Evolutionary conservation across 2,888 invertebrate genomes (phyloP).

Genomic region (Drosophila melanosoma): DNA sequence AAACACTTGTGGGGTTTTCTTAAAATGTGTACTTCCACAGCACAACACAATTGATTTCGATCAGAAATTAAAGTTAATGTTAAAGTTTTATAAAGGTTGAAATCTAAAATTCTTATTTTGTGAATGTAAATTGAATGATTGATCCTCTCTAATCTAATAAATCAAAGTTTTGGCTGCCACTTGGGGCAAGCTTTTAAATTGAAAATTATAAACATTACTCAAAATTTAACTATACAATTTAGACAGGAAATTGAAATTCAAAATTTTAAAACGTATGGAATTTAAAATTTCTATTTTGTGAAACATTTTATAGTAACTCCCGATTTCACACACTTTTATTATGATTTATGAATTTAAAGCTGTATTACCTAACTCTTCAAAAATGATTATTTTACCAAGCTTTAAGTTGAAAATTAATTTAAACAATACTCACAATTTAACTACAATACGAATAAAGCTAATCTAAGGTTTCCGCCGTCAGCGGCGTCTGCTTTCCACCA

Average conservation of each 20-base stretch:
- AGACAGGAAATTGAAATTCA: too few relatives aligned
- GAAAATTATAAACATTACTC: background rate
- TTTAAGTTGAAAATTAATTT: background rate
- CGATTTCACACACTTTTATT: background rate
- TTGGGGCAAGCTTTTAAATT: background rate
- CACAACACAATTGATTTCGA: background rate
- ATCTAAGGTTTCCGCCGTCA: constrained; percentile 44
- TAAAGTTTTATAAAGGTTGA: background rate
- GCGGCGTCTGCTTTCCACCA: constrained; percentile 64
- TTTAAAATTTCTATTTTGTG: background rate
- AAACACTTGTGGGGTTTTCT: background rate
- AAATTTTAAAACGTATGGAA: too few relatives aligned
- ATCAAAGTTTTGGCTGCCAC: background rate
- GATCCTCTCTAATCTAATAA: background rate
- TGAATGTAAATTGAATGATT: background rate
- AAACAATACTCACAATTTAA: constrained; percentile 65
- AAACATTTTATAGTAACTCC: background rate
- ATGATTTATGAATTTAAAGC: background rate
- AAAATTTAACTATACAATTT: background rate
- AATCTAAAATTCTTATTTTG: background rate
- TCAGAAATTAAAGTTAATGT: background rate
- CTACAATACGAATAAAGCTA: constrained; percentile 54
- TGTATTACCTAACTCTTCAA: background rate
- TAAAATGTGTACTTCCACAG: background rate
- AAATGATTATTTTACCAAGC: background rate